Conservation (phyloP, 2,888 invertebrate genomes). For the Parnassius apollo region DNA sequence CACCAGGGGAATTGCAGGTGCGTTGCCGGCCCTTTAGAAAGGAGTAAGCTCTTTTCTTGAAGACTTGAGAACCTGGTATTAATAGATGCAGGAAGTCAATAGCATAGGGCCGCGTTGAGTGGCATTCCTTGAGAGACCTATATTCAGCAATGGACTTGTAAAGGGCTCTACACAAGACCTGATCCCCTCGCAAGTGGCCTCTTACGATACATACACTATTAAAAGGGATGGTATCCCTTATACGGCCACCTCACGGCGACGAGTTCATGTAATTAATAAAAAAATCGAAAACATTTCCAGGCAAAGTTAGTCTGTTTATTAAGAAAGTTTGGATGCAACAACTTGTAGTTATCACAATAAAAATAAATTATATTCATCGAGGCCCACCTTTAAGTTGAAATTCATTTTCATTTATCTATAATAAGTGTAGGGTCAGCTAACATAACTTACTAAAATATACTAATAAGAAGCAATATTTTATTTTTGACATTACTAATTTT, state of each 20-base stretch:
- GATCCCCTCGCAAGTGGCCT: too few species aligned
- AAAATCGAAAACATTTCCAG: slow-evolving; percentile 62
- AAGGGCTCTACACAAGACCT: too few species aligned
- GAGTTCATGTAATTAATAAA: slow-evolving; percentile 31
- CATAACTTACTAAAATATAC: slow-evolving; percentile 73
- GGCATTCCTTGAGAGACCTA: too few species aligned
- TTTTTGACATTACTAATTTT: slow-evolving; percentile 66
- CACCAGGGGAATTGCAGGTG: too few species aligned
- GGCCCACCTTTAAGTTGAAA: slow-evolving; percentile 64
- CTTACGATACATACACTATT: too few species aligned
- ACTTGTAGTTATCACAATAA: slow-evolving; percentile 75
- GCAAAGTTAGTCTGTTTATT: slow-evolving; percentile 79
- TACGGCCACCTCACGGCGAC: not conserved
- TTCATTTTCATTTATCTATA: slow-evolving; percentile 68
- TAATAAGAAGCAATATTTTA: slow-evolving; percentile 73
- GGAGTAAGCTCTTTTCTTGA: too few species aligned
- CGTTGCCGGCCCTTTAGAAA: too few species aligned
- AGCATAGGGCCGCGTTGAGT: too few species aligned
- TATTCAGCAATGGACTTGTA: too few species aligned
- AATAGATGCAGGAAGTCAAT: too few species aligned
- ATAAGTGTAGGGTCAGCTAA: slow-evolving; percentile 68
- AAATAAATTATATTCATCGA: slow-evolving; percentile 75
- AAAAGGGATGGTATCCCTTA: too few species aligned
- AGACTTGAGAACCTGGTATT: too few species aligned
- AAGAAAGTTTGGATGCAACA: slow-evolving; percentile 75